These are phyloP conservation scores for Xestia c-nigrum DNA, from an alignment of 2,888 invertebrate species.

Conservation along the genomic window DNA sequence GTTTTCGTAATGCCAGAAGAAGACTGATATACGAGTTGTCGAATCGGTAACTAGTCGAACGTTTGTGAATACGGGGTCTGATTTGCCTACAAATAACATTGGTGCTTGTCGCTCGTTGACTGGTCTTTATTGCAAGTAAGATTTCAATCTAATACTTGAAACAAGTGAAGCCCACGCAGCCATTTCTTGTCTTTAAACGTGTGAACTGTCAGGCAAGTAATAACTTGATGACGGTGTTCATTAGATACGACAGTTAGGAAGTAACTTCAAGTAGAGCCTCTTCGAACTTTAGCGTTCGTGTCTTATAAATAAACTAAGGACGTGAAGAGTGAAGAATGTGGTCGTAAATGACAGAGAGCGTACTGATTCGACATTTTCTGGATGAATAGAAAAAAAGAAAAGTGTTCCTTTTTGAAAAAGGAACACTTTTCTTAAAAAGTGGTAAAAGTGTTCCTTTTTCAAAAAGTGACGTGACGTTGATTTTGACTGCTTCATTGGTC, in stretches of 20 bases:
- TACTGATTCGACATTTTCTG: not conserved
- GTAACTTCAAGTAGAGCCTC: slow-evolving; percentile 44
- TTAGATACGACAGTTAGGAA: slow-evolving; percentile 62
- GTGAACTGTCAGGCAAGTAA: slow-evolving; percentile 62
- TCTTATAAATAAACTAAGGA: slow-evolving; percentile 30
- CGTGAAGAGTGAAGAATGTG: not conserved
- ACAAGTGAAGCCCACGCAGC: slow-evolving; percentile 62
- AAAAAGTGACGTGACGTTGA: not conserved
- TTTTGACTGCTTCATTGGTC: not conserved
- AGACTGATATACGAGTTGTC: too few relatives aligned
- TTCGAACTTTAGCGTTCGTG: slow-evolving; percentile 38
- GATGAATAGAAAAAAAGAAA: not conserved
- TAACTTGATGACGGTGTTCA: slow-evolving; percentile 62
- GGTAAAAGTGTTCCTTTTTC: not conserved
- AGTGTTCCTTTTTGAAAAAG: not conserved
- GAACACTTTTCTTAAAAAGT: too few relatives aligned
- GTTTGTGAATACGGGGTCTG: too few relatives aligned
- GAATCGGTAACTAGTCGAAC: too few relatives aligned
- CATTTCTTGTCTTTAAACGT: slow-evolving; percentile 61
- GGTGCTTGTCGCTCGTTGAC: slow-evolving; percentile 36
- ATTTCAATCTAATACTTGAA: slow-evolving; percentile 62
- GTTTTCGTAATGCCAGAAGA: too few relatives aligned
- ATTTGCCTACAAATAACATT: slow-evolving; percentile 61
- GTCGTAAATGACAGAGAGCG: not conserved
- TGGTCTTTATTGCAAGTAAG: slow-evolving; percentile 61